These are phyloP conservation scores for Mastacembelus armatus DNA, from an alignment of 2,797 vertebrate genomes.

Conservation along the genomic window DNA sequence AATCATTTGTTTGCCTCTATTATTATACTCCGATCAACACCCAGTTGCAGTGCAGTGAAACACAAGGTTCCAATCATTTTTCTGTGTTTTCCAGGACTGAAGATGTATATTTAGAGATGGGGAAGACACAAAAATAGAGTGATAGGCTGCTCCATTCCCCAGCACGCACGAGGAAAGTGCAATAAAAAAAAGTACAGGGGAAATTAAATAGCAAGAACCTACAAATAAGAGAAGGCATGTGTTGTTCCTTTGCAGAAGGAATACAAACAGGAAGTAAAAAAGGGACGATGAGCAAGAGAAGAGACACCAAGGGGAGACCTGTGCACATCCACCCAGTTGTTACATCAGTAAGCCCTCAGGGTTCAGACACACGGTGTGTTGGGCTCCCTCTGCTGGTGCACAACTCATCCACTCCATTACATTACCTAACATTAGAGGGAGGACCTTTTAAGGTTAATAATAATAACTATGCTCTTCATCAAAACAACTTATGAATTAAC, in stretches of 20 bases:
- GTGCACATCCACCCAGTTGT: conserved; percentile 64
- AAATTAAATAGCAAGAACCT: not conserved
- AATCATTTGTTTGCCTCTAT: conserved; percentile 29
- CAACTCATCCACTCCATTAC: conserved; percentile 1
- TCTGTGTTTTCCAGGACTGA: conserved; percentile 37
- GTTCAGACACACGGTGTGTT: conserved; percentile 47
- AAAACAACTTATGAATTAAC: conserved; percentile 42
- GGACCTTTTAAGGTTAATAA: conserved; percentile 5
- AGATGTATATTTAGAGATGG: conserved; percentile 40
- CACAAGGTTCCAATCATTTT: not conserved
- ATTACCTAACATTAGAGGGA: too few relatives aligned
- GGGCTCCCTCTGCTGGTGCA: conserved; percentile 78
- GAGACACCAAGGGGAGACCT: conserved; percentile 44
- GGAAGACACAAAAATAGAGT: conserved; percentile 29
- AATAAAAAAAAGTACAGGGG: not conserved
- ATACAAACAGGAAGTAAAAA: conserved; percentile 10
- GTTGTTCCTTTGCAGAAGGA: not conserved
- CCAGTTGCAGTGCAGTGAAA: not conserved
- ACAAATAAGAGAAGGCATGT: not conserved
- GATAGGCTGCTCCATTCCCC: conserved; percentile 29
- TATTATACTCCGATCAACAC: conserved; percentile 19
- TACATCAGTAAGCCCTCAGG: conserved; percentile 71
- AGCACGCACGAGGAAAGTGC: conserved; percentile 10
- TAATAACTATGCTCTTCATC: conserved; percentile 46
- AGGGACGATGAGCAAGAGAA: conserved; percentile 19